Conservation (phyloP, 2,797 vertebrate genomes). For the Meda fulgida region DNA sequence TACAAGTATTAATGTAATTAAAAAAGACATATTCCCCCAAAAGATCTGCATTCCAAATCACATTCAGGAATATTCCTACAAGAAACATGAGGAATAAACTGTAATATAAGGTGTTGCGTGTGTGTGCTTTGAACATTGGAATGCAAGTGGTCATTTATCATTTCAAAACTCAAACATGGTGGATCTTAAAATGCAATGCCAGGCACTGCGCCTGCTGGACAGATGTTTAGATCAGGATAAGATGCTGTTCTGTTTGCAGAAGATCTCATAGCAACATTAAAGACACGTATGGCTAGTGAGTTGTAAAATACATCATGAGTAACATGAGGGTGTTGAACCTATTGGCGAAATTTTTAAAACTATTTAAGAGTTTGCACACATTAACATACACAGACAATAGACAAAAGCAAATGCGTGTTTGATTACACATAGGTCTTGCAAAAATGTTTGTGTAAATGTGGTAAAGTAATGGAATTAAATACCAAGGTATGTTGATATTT, state of each 20-base stretch:
- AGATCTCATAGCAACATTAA: conserved; percentile 19
- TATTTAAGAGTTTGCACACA: background rate
- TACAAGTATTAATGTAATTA: background rate
- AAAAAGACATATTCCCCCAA: background rate
- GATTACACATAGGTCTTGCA: background rate
- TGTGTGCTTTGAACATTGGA: conserved; percentile 16
- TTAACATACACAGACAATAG: background rate
- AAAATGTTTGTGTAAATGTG: background rate
- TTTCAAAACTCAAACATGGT: conserved; percentile 34
- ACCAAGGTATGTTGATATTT: background rate
- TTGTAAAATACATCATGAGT: conserved; percentile 1
- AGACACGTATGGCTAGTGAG: conserved; percentile 1
- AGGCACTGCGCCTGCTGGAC: conserved; percentile 27
- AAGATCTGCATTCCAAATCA: background rate
- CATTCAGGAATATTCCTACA: background rate
- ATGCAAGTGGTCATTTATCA: conserved; percentile 20
- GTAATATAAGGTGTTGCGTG: conserved; percentile 25
- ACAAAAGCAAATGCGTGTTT: background rate
- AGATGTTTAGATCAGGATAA: conserved; percentile 41
- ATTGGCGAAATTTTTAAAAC: background rate
- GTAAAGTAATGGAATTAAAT: background rate
- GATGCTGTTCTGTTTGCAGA: conserved; percentile 40
- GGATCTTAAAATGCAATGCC: conserved; percentile 24
- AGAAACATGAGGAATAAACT: conserved; percentile 14
- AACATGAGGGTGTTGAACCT: background rate